A percentile compares a stretch with the other conserved stretches of the same genome.
Conservation (phyloP, 2,888 invertebrate species). For the Drosophila hawaiiensis region DNA sequence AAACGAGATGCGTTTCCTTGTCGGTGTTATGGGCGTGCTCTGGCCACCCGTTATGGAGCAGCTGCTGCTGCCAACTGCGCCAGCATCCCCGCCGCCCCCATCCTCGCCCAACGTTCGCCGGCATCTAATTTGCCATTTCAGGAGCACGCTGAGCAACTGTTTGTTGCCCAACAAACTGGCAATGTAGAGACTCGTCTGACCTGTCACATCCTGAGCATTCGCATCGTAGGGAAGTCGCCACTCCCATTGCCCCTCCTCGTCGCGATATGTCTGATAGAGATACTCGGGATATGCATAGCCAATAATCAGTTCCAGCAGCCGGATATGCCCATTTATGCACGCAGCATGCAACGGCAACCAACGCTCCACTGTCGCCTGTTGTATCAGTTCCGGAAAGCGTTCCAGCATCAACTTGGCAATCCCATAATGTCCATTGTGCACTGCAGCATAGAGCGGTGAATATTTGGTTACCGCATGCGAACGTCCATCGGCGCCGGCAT, state of each 20-base stretch:
- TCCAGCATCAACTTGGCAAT: constrained; percentile 91
- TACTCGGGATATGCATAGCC: constrained; percentile 92
- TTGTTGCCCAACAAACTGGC: constrained; percentile 94
- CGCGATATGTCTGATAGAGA: constrained; percentile 89
- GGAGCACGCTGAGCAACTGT: constrained; percentile 91
- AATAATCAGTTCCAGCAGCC: constrained; percentile 91
- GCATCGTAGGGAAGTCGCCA: constrained; percentile 96
- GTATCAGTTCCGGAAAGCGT: constrained; percentile 93
- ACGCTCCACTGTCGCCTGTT: constrained; percentile 95
- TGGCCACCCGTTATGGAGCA: constrained; percentile 52
- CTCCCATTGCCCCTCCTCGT: constrained; percentile 91
- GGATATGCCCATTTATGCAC: constrained; percentile 93
- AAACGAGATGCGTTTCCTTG: constrained; percentile 91
- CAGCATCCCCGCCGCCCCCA: neutral
- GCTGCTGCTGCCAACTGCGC: constrained; percentile 7
- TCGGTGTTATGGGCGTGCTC: constrained; percentile 85
- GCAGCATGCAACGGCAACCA: constrained; percentile 97
- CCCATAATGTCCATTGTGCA: constrained; percentile 93
- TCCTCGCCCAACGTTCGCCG: constrained; percentile 82
- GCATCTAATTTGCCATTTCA: constrained; percentile 89
- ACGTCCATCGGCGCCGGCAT: constrained; percentile 94
- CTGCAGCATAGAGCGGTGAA: constrained; percentile 96
- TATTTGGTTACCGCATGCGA: constrained; percentile 96
- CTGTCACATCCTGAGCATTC: constrained; percentile 95
- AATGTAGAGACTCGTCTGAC: constrained; percentile 95